phyloP scores from a whole-genome alignment of 2,888 invertebrate species.

The Seira sanloemensis region DNA sequence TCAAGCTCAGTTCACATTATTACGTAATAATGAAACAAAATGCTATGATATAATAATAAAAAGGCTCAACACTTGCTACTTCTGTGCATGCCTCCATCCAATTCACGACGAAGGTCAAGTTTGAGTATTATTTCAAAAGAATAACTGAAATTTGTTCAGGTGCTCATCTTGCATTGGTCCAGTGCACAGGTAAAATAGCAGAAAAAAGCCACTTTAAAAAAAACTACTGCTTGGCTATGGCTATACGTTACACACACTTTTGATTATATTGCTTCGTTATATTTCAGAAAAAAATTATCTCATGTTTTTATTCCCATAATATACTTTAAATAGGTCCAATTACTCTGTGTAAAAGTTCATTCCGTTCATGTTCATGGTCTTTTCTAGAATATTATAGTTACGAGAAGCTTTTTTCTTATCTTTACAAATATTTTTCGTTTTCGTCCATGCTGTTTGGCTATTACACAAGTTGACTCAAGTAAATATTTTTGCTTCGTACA shows the following conservation, averaged over 20 bases:
- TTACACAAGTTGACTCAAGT: not conserved
- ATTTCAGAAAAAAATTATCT: not conserved
- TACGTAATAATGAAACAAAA: no score
- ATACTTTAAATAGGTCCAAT: not conserved
- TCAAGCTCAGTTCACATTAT: no score
- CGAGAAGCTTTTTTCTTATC: not conserved
- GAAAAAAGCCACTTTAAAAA: no score
- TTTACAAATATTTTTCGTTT: not conserved
- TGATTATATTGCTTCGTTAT: not conserved
- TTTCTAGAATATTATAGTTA: not conserved
- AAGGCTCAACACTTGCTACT: no score
- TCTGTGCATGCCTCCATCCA: no score
- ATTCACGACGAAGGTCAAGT: no score
- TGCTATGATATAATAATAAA: no score
- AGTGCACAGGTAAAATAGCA: no score
- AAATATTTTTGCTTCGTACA: not conserved
- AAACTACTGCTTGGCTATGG: no score
- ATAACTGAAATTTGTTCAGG: no score
- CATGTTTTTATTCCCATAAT: not conserved
- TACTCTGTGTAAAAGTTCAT: not conserved
- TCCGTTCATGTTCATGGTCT: conserved; percentile 4
- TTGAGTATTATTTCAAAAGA: no score
- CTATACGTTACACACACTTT: not conserved
- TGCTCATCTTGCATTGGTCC: no score
- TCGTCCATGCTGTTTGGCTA: not conserved